These are phyloP conservation scores for Melipona beecheii DNA, from an alignment of 2,888 invertebrate species.

Conservation along the genomic window DNA sequence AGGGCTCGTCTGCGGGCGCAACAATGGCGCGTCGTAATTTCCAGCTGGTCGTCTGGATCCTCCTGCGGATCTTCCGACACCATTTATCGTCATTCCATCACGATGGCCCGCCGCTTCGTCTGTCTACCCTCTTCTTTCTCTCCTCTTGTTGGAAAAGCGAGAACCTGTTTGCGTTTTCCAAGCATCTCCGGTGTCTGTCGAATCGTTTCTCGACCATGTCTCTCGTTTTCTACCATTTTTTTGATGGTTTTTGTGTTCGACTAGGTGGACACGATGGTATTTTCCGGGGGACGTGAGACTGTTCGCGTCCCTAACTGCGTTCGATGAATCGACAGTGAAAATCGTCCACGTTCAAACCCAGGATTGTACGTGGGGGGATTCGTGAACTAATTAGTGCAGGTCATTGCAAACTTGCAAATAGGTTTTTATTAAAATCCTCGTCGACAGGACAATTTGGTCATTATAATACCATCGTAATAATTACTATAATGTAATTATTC, in stretches of 20 bases:
- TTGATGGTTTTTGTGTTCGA: neutral
- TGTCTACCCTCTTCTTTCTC: neutral
- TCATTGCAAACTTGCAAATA: no score
- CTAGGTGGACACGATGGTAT: neutral
- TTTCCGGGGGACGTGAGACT: no score
- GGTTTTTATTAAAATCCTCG: no score
- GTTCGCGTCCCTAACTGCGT: no score
- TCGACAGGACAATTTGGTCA: no score
- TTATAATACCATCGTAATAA: no score
- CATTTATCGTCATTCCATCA: constrained; percentile 60
- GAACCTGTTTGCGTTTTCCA: constrained; percentile 4
- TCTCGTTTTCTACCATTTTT: no score
- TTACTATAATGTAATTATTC: no score
- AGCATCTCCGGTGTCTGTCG: neutral
- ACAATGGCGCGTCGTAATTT: constrained; percentile 67
- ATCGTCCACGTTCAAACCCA: neutral
- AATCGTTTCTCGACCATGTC: neutral
- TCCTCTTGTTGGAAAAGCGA: neutral
- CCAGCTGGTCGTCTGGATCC: constrained; percentile 16
- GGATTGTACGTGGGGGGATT: no score
- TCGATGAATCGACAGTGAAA: neutral
- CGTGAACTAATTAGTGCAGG: no score
- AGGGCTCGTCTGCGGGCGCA: constrained; percentile 61
- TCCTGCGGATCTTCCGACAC: constrained; percentile 35
- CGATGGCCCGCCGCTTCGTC: constrained; percentile 40